phyloP scores from a whole-genome alignment of 2,113 vertebrate genomes.

The Cyanistes caeruleus region DNA sequence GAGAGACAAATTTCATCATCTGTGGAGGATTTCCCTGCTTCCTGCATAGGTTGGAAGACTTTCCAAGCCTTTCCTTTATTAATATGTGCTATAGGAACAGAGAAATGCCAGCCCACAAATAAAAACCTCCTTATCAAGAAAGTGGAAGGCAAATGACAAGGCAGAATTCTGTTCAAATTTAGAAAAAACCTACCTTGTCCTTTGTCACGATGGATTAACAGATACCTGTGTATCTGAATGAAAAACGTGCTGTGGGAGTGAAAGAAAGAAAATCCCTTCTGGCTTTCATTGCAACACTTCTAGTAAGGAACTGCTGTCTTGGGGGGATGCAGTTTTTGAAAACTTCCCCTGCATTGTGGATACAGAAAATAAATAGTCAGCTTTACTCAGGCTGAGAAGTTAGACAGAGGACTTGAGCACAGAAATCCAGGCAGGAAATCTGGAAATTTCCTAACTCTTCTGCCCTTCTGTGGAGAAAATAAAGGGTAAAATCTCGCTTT shows the following conservation, averaged over 20 bases:
- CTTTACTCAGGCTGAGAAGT: background rate
- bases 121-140: background rate
- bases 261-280: background rate
- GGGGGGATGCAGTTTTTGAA: background rate
- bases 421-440: background rate
- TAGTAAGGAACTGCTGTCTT: background rate
- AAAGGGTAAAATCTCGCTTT: background rate
- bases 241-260: background rate
- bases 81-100: background rate
- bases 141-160: background rate
- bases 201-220: background rate
- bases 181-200: background rate
- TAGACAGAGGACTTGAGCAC: background rate
- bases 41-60: background rate
- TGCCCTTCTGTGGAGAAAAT: background rate
- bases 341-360: background rate
- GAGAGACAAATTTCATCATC: background rate
- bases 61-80: background rate
- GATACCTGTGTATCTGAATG: background rate
- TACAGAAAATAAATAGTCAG: background rate
- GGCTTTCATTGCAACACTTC: background rate
- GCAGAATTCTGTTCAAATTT: background rate
- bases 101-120: background rate
- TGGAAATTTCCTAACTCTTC: background rate
- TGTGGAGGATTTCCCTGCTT: background rate